Base-by-base conservation (phyloP, 1,140 invertebrate species). In the Ephestia elutella region DNA sequence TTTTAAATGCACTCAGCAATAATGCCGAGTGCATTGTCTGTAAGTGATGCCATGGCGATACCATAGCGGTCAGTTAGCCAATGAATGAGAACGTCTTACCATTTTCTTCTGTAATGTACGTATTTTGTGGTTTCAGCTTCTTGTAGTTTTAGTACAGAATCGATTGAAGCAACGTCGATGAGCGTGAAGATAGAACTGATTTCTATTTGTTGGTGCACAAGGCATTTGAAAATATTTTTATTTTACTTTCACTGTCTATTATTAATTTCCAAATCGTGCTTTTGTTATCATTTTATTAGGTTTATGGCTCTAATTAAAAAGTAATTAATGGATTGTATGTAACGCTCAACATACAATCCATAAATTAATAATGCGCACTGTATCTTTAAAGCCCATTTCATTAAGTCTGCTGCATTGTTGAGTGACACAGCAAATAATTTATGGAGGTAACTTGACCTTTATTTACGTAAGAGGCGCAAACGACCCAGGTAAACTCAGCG, bases 401-500 rank as follows among this genome's bases (percentile, higher is more conserved):
- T 25, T 25, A 25, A 25, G 21, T 7, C 21, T 7, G 21, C 21
- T 10, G 38, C 38, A 44, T 44, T 15, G 5, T 44, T 44, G 9
- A 35, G 13, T 35, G 38, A n/a, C 38, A 44, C 38, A 44, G 38
- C 21, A 57, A 49, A 57, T 57, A 48, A 56, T 21, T 53, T 20
- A 54, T 63, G 48, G n/a, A 58, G 32, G 49, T 68, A 57, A 58
- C 56, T 56, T 66, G 67, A 69, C 64, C 72, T 75, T 73, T 77
- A 62, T 78, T 80, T 74, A 82, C 68, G 73, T 76, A 81, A 80
- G 76, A 80, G 56, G 66, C 69, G 76, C 70, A 62, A 80, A 82
- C 66, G 55, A 66, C 62, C 59, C 58, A 56, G 63, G 71, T 65
- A 77, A 73, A 78, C 68, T 72, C 62, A 63, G 38, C 57, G 53